Evolutionary conservation across 2,113 vertebrate species (phyloP).

Genomic region (Cottus gobio): DNA sequence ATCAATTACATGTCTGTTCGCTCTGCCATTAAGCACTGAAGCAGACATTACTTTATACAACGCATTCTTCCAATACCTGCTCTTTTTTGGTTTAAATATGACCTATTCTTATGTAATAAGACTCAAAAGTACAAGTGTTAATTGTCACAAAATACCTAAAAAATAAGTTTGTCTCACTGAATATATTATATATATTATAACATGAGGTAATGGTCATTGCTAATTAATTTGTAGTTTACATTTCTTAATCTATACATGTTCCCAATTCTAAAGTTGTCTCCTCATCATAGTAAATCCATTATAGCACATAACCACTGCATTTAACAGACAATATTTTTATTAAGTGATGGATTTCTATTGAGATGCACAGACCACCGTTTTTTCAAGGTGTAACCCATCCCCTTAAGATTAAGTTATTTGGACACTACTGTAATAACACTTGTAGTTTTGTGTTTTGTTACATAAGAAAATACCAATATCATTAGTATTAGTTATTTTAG

Average conservation of each 20-base stretch:
- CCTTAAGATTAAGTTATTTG: not conserved
- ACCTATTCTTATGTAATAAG: not conserved
- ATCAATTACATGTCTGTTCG: slow-evolving; percentile 72
- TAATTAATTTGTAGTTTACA: not conserved
- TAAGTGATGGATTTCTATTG: not conserved
- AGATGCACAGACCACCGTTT: not conserved
- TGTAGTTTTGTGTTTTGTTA: not conserved
- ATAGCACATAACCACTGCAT: not conserved
- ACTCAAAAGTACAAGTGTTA: not conserved
- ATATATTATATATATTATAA: not conserved
- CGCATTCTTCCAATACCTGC: slow-evolving; percentile 17
- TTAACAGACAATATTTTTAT: not conserved
- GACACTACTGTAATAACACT: not conserved
- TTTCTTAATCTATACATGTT: not conserved
- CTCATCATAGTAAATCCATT: not conserved
- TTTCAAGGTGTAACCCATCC: not conserved
- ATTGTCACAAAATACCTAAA: not conserved
- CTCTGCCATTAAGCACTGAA: slow-evolving; percentile 44
- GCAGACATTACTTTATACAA: slow-evolving; percentile 35
- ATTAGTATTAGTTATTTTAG: not conserved
- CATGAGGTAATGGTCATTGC: not conserved
- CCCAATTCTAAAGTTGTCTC: not conserved
- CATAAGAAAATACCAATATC: not conserved
- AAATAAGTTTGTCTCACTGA: not conserved
- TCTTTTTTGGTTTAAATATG: slow-evolving; percentile 25